A percentile compares a stretch with the other conserved stretches of the same genome.
Evolutionary conservation across 1,140 invertebrate genomes (phyloP).

Genomic region (Drosophila auraria): DNA sequence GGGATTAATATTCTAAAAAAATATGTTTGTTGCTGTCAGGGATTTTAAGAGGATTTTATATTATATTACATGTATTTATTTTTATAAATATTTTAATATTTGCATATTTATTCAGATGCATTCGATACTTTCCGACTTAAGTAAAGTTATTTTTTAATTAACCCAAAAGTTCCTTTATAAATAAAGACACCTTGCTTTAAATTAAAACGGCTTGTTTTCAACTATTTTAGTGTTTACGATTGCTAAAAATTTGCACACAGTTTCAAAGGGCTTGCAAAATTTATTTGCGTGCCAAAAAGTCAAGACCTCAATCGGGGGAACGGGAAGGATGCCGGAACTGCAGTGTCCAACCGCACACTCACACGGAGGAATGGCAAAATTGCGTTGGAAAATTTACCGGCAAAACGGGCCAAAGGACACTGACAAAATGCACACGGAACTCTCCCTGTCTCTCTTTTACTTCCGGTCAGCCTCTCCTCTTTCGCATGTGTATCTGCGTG

Average conservation of each 20-base stretch:
- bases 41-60: too few relatives aligned
- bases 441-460: constrained; percentile 17
- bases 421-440: constrained; percentile 54
- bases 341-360: constrained; percentile 29
- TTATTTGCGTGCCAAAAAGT: constrained; percentile 49
- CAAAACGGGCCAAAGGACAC: constrained; percentile 50
- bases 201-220: background rate
- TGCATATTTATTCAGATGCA: too few relatives aligned
- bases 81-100: background rate
- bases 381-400: constrained; percentile 72
- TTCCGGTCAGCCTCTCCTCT: constrained; percentile 3
- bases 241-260: background rate
- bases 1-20: too few relatives aligned
- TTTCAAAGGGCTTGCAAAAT: constrained; percentile 16
- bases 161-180: background rate
- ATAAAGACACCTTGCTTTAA: background rate
- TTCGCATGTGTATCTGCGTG: constrained; percentile 14
- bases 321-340: constrained; percentile 15
- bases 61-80: background rate
- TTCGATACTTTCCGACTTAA: too few relatives aligned
- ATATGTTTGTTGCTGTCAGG: too few relatives aligned
- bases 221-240: background rate
- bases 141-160: too few relatives aligned
- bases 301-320: constrained; percentile 14
- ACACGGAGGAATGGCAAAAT: constrained; percentile 55